These are phyloP conservation scores for Pachycephala philippinensis DNA, from an alignment of 2,113 vertebrate genomes.

Conservation along the genomic window DNA sequence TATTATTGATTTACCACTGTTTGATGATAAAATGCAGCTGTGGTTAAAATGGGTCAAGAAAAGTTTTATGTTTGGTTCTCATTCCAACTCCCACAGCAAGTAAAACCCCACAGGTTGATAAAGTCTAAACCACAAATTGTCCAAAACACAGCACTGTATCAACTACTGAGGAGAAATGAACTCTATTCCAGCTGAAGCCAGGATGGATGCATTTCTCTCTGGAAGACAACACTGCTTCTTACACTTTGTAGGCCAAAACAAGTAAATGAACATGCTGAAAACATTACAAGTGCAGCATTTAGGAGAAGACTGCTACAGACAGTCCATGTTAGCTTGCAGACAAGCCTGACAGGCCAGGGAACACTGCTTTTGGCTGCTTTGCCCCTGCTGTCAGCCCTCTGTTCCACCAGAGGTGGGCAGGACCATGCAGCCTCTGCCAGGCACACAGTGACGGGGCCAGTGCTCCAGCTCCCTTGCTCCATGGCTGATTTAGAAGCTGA, in stretches of 20 bases:
- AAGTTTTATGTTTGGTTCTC: background rate
- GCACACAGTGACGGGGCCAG: background rate
- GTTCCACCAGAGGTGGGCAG: background rate
- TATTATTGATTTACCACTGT: background rate
- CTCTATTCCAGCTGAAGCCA: background rate
- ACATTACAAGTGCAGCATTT: background rate
- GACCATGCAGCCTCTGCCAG: background rate
- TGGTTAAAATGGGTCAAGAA: background rate
- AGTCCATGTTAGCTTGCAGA: background rate
- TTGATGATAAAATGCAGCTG: background rate
- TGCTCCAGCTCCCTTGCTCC: background rate
- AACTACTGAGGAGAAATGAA: background rate
- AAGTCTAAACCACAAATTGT: background rate
- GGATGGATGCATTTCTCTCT: background rate
- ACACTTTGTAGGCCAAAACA: background rate
- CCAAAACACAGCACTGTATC: fast-evolving
- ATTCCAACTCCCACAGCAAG: background rate
- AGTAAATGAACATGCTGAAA: background rate
- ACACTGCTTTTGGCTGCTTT: background rate
- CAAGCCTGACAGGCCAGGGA: background rate
- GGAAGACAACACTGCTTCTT: background rate
- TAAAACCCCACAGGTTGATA: background rate
- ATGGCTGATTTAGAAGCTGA: background rate
- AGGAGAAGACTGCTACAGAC: background rate
- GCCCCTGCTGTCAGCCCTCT: background rate